Percentiles rank a stretch among this genome's conserved stretches.
Evolutionary conservation across 2,113 vertebrate species (phyloP).

Genomic region (Coracopsis vasa): DNA sequence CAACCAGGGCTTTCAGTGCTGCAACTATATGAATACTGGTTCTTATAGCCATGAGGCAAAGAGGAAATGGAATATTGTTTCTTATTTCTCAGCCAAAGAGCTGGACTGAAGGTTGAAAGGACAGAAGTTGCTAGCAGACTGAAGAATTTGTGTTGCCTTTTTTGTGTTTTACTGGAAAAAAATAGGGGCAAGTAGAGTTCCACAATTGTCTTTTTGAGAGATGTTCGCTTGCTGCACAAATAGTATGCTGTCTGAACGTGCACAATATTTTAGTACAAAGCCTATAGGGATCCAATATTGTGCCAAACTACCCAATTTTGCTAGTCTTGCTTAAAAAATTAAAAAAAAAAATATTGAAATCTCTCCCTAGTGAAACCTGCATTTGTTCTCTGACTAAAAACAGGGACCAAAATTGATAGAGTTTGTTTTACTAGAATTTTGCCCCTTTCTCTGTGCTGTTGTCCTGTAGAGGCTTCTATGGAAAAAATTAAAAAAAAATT

Average conservation of each 20-base stretch:
- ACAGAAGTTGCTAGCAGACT: not conserved
- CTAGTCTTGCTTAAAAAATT: not conserved
- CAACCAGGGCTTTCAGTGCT: not conserved
- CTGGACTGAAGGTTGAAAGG: not conserved
- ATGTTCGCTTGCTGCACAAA: not conserved
- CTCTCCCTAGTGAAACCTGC: not conserved
- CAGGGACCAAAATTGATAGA: not conserved
- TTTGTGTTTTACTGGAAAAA: not conserved
- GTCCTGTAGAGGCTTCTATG: not conserved
- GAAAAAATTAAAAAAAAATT: not conserved
- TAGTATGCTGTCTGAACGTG: not conserved
- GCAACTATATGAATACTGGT: not conserved
- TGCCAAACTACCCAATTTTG: not conserved
- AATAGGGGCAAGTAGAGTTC: not conserved
- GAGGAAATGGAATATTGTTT: not conserved
- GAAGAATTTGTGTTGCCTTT: not conserved
- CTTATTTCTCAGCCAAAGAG: not conserved
- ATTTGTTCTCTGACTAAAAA: not conserved
- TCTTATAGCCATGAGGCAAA: not conserved
- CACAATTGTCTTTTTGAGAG: not conserved
- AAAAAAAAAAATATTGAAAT: not conserved
- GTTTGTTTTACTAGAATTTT: not conserved
- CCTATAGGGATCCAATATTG: not conserved
- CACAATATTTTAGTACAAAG: not conserved
- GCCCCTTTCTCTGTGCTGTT: conserved; percentile 12